Base-by-base conservation (phyloP, 2,888 invertebrate genomes). In the Ypsolopha sequella region DNA sequence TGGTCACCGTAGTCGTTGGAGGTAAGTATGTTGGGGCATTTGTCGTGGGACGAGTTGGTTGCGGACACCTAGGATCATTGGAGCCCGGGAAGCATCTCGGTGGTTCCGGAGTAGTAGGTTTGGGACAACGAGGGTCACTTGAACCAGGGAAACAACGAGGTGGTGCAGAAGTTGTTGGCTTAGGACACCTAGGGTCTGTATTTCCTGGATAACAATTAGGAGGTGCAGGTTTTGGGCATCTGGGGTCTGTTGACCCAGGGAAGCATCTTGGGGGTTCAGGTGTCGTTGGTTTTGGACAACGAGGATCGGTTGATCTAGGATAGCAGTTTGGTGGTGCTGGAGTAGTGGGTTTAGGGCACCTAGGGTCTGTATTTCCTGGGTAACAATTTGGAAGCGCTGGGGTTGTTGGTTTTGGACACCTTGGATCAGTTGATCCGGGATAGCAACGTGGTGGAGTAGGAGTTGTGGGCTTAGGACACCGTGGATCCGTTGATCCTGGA, bases 371-470 rank as follows among this genome's bases (percentile, higher is more conserved):
- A 13, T 60, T 58, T 36, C 66, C 68, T 14, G 65, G 64, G 50
- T 58, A 62, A 51, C 66, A 66, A 0, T 33, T 53, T 1, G 52
- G 54, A 50, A 11, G 13, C 9, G 50, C 44, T 35, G 52, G 41
- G 1, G 52, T 52, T 2, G 66, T 59, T 2, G 73, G 70, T 54
- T 59, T 57, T 0, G 73, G 73, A 52, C 79, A 79, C n/a, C 70
- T 59, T 1, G 79, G 73, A 56, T 86, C 78, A 0, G 14, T 61
- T 0, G 71, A 66, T 0, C 81, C 81, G 0, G 81, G 78, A 52
- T 62, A 80, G 39, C 85, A 69, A 11, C 53, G 58, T 1, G 68
- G 66, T 7, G 68, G 62, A 1, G 51, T 60, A 0, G 70, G 63
- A 6, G 65, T 66, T 48, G 55, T 52, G 13, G 55, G 54, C 39